phyloP scores from a whole-genome alignment of 2,797 vertebrate species.

The Sylvilagus floridanus region DNA sequence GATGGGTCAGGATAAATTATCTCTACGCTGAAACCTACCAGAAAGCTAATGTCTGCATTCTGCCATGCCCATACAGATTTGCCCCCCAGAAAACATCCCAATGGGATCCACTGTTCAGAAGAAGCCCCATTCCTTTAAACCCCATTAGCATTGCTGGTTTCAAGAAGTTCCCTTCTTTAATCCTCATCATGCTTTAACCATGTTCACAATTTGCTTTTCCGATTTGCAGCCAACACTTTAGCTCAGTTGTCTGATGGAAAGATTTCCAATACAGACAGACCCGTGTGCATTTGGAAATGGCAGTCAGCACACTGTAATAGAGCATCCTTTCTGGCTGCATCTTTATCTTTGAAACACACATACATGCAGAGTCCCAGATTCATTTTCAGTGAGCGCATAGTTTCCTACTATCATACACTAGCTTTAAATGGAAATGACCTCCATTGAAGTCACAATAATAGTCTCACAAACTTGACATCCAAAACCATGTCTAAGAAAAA shows the following conservation, averaged over 20 bases:
- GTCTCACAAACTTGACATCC: constrained; percentile 18
- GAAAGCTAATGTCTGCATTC: neutral
- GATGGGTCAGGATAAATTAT: neutral
- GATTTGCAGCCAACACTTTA: neutral
- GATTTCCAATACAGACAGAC: constrained; percentile 40
- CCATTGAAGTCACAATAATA: constrained; percentile 52
- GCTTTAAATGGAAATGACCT: constrained; percentile 58
- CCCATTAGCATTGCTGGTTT: neutral
- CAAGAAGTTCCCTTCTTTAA: neutral
- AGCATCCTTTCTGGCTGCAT: neutral
- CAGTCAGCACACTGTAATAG: constrained; percentile 1
- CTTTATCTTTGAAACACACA: constrained; percentile 63
- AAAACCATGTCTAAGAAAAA: constrained; percentile 51
- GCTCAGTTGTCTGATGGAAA: constrained; percentile 25
- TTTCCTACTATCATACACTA: neutral
- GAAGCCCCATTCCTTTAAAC: neutral
- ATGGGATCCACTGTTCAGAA: neutral
- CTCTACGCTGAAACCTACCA: neutral
- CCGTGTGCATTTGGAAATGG: constrained; percentile 18
- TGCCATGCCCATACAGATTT: neutral
- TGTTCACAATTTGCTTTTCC: constrained; percentile 55
- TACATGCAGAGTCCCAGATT: constrained; percentile 31
- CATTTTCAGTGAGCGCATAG: neutral
- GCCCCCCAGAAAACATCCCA: neutral
- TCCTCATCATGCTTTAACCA: neutral